Evolutionary conservation across 2,113 vertebrate species (phyloP).

Genomic region (Euleptes europaea): DNA sequence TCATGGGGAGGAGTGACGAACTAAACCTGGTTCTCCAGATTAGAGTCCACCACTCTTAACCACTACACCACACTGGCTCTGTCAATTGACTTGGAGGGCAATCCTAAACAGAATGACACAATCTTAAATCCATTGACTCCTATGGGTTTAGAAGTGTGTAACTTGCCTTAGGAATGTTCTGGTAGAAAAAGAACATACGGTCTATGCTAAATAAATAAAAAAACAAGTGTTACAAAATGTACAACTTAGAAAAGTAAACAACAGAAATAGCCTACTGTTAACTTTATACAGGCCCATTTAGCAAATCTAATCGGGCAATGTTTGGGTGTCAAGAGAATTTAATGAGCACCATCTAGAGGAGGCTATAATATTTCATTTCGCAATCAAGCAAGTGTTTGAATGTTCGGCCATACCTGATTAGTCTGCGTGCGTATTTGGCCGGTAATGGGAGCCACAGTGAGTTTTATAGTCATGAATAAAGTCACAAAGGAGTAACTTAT

Average conservation of each 20-base stretch:
- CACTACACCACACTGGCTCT: too few species aligned
- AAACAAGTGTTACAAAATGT: background rate
- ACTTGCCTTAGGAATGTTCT: too few species aligned
- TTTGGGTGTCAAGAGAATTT: conserved; percentile 19
- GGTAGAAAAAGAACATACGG: too few species aligned
- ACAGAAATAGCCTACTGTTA: background rate
- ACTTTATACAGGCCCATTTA: background rate
- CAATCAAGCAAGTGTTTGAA: conserved; percentile 6
- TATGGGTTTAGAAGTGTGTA: too few species aligned
- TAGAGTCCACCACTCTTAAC: too few species aligned
- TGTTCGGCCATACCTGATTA: conserved; percentile 29
- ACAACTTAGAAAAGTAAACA: conserved; percentile 9
- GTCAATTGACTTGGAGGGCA: too few species aligned
- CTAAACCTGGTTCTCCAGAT: too few species aligned
- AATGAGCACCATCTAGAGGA: conserved; percentile 30
- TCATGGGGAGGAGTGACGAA: too few species aligned
- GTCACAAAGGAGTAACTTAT: conserved; percentile 22
- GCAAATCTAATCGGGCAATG: background rate
- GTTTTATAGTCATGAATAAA: conserved; percentile 27
- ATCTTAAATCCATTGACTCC: too few species aligned
- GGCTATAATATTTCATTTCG: conserved; percentile 30
- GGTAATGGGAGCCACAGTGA: conserved; percentile 1
- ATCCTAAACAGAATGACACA: too few species aligned
- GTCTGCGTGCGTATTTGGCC: background rate
- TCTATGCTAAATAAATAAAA: background rate